A percentile compares a stretch with the other conserved stretches of the same genome.
Conservation (phyloP, 1,140 invertebrate species). For the Eubasilissa regina region DNA sequence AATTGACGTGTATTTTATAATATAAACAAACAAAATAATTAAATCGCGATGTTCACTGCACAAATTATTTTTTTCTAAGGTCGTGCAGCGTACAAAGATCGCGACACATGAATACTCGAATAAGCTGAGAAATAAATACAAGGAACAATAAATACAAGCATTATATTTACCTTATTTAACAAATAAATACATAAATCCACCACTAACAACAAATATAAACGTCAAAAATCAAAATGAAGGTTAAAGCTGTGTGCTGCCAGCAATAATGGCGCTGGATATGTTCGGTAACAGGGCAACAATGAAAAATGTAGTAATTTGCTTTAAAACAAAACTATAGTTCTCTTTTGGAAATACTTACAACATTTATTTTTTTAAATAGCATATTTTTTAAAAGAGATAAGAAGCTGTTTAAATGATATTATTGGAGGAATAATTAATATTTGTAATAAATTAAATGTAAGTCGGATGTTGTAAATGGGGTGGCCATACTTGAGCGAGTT, state of each 20-base stretch:
- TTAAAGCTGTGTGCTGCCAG: conserved; percentile 51
- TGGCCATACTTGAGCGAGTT: too few relatives aligned
- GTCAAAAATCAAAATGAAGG: conserved; percentile 46
- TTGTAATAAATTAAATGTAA: too few relatives aligned
- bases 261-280: conserved; percentile 38
- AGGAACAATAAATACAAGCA: not conserved
- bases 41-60: not conserved
- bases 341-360: not conserved
- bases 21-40: conserved; percentile 23
- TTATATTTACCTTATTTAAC: conserved; percentile 21
- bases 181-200: conserved; percentile 12
- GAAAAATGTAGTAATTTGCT: not conserved
- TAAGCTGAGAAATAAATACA: too few relatives aligned
- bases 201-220: conserved; percentile 41
- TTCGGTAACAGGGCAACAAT: conserved; percentile 44
- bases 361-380: conserved; percentile 1
- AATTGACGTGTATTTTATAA: not conserved
- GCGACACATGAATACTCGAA: too few relatives aligned
- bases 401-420: too few relatives aligned
- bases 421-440: too few relatives aligned
- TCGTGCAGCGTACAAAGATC: not conserved
- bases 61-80: conserved; percentile 10
- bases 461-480: too few relatives aligned
- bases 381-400: not conserved
- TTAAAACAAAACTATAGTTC: not conserved